Percentiles rank a stretch among this genome's conserved stretches.
phyloP scores from a whole-genome alignment of 2,888 invertebrate species.

The Drosophila subsilvestris region DNA sequence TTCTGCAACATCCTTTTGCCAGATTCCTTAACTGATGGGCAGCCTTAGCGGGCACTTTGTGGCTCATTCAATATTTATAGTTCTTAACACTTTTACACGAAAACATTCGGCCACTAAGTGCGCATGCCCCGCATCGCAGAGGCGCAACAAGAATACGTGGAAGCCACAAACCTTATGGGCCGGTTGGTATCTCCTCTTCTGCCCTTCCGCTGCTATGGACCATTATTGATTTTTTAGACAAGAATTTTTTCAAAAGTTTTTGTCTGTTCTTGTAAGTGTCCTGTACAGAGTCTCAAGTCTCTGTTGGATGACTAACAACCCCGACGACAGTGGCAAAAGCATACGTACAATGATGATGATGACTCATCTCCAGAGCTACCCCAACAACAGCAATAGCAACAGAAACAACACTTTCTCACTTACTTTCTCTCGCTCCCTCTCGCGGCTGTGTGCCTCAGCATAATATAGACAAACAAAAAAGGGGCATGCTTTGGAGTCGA shows the following conservation, averaged over 20 bases:
- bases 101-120: constrained; percentile 4
- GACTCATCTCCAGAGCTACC: constrained; percentile 40
- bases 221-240: constrained; percentile 32
- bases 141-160: constrained; percentile 42
- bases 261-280: background rate
- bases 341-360: constrained; percentile 18
- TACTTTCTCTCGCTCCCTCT: constrained; percentile 48
- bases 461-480: background rate
- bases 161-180: constrained; percentile 12
- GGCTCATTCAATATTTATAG: constrained; percentile 37
- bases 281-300: background rate
- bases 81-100: constrained; percentile 24
- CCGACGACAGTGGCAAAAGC: background rate
- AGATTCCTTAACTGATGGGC: constrained; percentile 32
- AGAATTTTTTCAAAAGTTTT: background rate
- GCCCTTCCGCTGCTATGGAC: constrained; percentile 24
- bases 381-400: constrained; percentile 11
- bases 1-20: background rate
- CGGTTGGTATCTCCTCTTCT: constrained; percentile 12
- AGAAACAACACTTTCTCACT: constrained; percentile 31
- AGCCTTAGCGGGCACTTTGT: constrained; percentile 3
- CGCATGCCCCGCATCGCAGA: constrained; percentile 17
- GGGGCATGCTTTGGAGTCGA: background rate
- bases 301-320: constrained; percentile 3
- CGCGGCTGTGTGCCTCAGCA: constrained; percentile 33